Evolutionary conservation across 1,140 invertebrate genomes (phyloP), one percentile per base, ranked within the genome.

Genomic region (Macrosteles quadrilineatus): DNA sequence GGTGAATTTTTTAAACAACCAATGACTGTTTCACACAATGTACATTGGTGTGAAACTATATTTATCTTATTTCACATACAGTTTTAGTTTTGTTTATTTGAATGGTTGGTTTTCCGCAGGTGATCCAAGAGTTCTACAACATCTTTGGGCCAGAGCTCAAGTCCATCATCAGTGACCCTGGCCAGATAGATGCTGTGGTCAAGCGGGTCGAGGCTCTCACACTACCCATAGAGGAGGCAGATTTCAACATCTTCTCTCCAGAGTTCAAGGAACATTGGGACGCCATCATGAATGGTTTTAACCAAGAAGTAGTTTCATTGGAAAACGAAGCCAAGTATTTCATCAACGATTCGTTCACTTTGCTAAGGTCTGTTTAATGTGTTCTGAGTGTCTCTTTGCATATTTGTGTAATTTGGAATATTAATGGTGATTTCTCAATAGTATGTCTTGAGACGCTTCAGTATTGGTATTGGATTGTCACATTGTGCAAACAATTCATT

Each of bases 141-240:
- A 91, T 96, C 57, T 96, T 97, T 77, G 92, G 93, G 0, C 83
- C 88, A 2, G 91, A 96, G 75, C 80, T 97, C 0, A 94, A 94
- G 76, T 88, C 91, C 0, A 90, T 96, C 12, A 92, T 95, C 21
- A 89, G 87, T 66, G 91, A 95, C 78, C 91, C 93, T 0, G 87
- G 90, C 0, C 87, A 91, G 73, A 93, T 97, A 53, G 92, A 96
- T 75, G 87, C 90, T 62, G 88, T 95, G 11, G 81, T 92, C 43
- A 87, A 91, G 19, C 84, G 87, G 69, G 87, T 94, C 1, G 85
- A 88, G 73, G 84, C 86, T 73, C 79, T 96, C 12, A 86, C 93
- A 0, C 81, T 85, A 59, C 89, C 93, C 0, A 88, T 96, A 53
- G 83, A 88, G 72, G 85, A 86, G 62, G 85, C 94, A 0, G 89